Evolutionary conservation across 2,797 vertebrate genomes (phyloP).

Genomic region (Australoheros facetus): DNA sequence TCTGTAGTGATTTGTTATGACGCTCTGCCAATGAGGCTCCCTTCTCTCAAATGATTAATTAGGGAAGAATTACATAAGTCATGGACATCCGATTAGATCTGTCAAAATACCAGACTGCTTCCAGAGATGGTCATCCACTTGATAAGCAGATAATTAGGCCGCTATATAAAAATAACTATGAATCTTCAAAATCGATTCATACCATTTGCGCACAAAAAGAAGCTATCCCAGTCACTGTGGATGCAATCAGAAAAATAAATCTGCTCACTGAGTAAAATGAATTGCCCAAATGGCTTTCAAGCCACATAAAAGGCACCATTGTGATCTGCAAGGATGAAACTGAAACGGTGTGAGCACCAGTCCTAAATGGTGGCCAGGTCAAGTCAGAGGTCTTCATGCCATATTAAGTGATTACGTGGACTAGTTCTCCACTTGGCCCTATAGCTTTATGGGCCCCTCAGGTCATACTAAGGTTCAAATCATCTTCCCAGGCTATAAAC

Average conservation of each 20-base stretch:
- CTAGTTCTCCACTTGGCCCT: constrained; percentile 54
- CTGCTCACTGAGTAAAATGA: constrained; percentile 24
- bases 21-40: constrained; percentile 33
- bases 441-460: constrained; percentile 49
- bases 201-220: constrained; percentile 4
- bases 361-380: constrained; percentile 44
- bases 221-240: neutral
- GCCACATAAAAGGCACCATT: constrained; percentile 40
- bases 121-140: constrained; percentile 17
- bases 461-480: constrained; percentile 69
- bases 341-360: constrained; percentile 35
- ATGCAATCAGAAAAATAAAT: constrained; percentile 39
- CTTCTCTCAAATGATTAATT: constrained; percentile 64
- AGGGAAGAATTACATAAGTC: constrained; percentile 57
- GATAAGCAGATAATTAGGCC: constrained; percentile 34
- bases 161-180: neutral
- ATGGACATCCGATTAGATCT: constrained; percentile 24
- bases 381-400: constrained; percentile 74
- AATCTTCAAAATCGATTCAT: constrained; percentile 24
- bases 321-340: constrained; percentile 45
- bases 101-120: constrained; percentile 54
- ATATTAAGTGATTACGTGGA: constrained; percentile 70
- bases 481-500: constrained; percentile 59
- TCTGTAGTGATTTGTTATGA: constrained; percentile 52
- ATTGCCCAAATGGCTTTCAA: constrained; percentile 34